phyloP scores from a whole-genome alignment of 1,140 invertebrate genomes.

The Drosophila azteca region DNA sequence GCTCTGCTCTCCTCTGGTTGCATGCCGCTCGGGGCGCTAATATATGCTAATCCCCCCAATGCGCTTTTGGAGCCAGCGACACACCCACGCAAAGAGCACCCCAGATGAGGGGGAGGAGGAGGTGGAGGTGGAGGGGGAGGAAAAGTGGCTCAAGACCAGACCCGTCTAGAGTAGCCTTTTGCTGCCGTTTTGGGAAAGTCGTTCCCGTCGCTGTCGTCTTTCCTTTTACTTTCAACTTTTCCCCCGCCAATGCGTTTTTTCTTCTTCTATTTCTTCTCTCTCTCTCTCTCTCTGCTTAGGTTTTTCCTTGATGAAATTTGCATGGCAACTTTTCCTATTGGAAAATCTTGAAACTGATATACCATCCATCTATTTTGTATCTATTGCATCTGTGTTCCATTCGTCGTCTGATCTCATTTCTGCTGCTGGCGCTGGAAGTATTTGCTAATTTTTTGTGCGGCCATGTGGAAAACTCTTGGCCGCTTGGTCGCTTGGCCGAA shows the following conservation, averaged over 20 bases:
- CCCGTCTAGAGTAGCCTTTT: slow-evolving; percentile 55
- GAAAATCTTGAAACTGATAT: slow-evolving; percentile 45
- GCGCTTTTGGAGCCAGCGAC: slow-evolving; percentile 45
- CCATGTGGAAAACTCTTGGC: slow-evolving; percentile 75
- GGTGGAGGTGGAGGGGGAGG: background rate
- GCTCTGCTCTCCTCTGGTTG: slow-evolving; percentile 24
- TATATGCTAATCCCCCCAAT: slow-evolving; percentile 57
- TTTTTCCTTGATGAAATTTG: slow-evolving; percentile 48
- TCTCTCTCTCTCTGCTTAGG: background rate
- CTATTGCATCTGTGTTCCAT: slow-evolving; percentile 32
- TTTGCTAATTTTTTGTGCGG: slow-evolving; percentile 75
- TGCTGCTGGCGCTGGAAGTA: too few species aligned
- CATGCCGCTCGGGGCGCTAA: slow-evolving; percentile 39
- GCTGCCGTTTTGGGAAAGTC: slow-evolving; percentile 71
- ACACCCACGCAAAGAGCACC: slow-evolving; percentile 61
- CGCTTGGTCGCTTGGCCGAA: slow-evolving; percentile 56
- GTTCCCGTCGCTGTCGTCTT: slow-evolving; percentile 37
- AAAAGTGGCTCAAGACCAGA: slow-evolving; percentile 12
- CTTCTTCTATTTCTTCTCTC: slow-evolving; percentile 2
- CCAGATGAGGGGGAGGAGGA: slow-evolving; percentile 18
- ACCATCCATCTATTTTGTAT: background rate
- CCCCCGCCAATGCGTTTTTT: slow-evolving; percentile 42
- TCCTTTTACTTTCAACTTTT: slow-evolving; percentile 82
- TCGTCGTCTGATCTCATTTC: slow-evolving; percentile 68
- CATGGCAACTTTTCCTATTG: slow-evolving; percentile 52